Percentiles rank a stretch among this genome's conserved stretches.
Conservation (phyloP, 2,113 vertebrate genomes). For the Centrocercus urophasianus region DNA sequence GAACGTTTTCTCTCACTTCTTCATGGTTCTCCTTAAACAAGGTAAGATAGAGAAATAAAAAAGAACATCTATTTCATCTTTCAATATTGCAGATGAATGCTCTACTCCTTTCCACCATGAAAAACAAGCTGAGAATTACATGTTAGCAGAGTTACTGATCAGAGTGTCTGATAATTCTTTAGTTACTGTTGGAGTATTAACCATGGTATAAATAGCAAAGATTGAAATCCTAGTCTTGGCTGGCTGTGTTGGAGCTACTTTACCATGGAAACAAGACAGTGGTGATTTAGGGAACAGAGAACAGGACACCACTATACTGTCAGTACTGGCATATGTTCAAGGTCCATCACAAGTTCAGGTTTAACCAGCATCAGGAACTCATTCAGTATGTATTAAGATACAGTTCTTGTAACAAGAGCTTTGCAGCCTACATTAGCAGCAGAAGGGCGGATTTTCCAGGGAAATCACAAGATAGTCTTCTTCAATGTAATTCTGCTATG, state of each 20-base stretch:
- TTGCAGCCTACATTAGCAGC: not conserved
- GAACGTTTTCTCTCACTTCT: not conserved
- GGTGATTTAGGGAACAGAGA: not conserved
- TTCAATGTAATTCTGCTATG: not conserved
- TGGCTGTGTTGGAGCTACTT: not conserved
- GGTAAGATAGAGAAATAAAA: not conserved
- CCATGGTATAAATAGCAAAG: not conserved
- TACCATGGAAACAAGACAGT: not conserved
- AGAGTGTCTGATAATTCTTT: not conserved
- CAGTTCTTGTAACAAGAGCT: not conserved
- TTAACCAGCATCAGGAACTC: not conserved
- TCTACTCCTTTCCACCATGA: not conserved
- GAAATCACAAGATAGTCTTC: not conserved
- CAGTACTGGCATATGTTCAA: not conserved
- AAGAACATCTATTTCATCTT: not conserved
- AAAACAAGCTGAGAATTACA: not conserved
- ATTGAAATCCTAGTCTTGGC: not conserved
- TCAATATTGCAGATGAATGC: not conserved
- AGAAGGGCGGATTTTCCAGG: not conserved
- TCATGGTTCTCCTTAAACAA: not conserved
- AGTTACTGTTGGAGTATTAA: not conserved
- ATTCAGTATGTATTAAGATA: not conserved
- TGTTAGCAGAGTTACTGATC: not conserved
- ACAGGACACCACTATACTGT: not conserved
- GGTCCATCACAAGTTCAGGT: not conserved